Base-by-base conservation (phyloP, 2,113 vertebrate species). In the Platysteira castanea region DNA sequence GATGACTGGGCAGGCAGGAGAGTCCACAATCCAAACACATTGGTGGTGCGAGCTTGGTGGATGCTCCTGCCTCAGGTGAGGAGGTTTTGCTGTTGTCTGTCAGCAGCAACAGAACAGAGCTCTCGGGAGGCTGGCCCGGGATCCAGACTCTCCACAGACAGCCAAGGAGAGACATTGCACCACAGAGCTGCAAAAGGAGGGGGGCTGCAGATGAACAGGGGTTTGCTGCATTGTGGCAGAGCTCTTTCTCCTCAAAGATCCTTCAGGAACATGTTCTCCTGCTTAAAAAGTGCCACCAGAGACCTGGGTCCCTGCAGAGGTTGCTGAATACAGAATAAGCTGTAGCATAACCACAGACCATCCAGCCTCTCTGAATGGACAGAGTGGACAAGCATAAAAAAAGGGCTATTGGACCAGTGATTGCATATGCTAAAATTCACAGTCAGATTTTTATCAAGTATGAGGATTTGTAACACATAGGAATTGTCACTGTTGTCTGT, bases 61-160 rank as follows among this genome's bases (percentile, higher is more conserved):
- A 8, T 13, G 21, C 16, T 42, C 39, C 52, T 78, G 69, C 26
- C 50, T 10, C 31, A 18, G 23, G 8, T 59, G 54, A 71, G 63
- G 53, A 59, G 20, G 30, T 27, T 93, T 90, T 42, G 41, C 41
- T 17, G 2, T 4, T 44, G 10, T 44, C 9, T 59, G 69, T 49
- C 1, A 1, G 49, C 42, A 69, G 19, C 61, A 49, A 37, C 1
- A 54, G n/a, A 27, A 44, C 30, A 90, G 64, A 91, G 26, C 11
- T 75, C 27, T 52, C 0, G 0, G 13, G 6, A 27, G 10, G 4
- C 15, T 74, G n/a, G 26, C 9, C 10, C 3, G 1, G 20, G 37
- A 19, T 26, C 6, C 27, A 71, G 15, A 5, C 27, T 42, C 11
- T 41, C 19, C 35, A 22, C 39, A 60, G 17, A 4, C 1, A 74